Evolutionary conservation across 2,888 invertebrate genomes (phyloP), one percentile per base, ranked within the genome.

Genomic region (Anticlea derivata): DNA sequence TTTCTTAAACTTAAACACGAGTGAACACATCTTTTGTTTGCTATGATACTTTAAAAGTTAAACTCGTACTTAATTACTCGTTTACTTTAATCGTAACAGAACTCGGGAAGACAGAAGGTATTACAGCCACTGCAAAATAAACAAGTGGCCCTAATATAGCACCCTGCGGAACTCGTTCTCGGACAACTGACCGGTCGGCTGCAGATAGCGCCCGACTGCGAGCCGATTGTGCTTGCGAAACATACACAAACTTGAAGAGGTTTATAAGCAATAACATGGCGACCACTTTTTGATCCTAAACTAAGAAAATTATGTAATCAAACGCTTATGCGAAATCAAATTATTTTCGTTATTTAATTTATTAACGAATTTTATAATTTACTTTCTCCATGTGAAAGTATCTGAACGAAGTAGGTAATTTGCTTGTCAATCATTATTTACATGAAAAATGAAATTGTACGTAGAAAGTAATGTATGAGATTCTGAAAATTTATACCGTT

Each of bases 91-190:
- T 22, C 20, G 41, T 50, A 49, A 47, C 49, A 37, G 38, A 34
- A 48, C 6, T 27, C 6, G 26, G 48, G 43, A 54, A 46, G 39
- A 46, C 47, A 51, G 46, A 48, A 55, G 49, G 41, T 51, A 51
- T 54, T 37, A 30, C 26, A 29, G 24, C 33, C 27, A 44, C 39
- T 53, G 40, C 37, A 50, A 52, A 51, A 59, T 56, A 58, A 54
- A 56, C 50, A 48, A 55, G 53, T 34, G 58, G 60, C 22, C 55
- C 57, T 55, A 55, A 57, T 55, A 60, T 40, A 55, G 55, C 39
- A 34, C 61, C 61, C 48, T 61, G 58, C 17, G 50, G 29, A 60
- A 61, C 60, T 54, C 48, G 60, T 55, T 59, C 37, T 37, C 5
- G 27, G 43, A 41, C 44, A 34, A 47, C 45, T 35, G 55, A 39